Conservation (phyloP, 2,888 invertebrate species). For the Netelia melanura region DNA sequence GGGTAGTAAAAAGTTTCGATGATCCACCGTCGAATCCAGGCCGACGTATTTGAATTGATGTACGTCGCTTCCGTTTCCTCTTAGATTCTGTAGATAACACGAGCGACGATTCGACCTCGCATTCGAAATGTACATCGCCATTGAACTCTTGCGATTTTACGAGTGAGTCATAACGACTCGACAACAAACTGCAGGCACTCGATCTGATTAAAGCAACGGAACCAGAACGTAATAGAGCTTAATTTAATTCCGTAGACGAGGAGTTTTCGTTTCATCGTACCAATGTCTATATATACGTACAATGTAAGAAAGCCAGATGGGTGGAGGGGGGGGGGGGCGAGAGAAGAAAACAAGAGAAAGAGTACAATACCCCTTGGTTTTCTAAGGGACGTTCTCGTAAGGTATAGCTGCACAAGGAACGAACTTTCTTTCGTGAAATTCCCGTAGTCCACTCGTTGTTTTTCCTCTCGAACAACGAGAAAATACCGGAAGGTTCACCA, state of each 20-base stretch:
- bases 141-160: conserved; percentile 27
- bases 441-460: conserved; percentile 3
- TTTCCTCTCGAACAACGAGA: neutral
- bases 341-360: conserved; percentile 32
- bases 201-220: conserved; percentile 8
- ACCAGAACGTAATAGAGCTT: conserved; percentile 24
- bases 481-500: neutral
- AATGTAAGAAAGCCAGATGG: neutral
- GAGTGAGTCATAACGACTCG: conserved; percentile 15
- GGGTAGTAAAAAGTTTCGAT: neutral
- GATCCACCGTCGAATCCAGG: neutral
- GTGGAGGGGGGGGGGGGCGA: conserved; percentile 34
- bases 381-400: conserved; percentile 41
- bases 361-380: conserved; percentile 26
- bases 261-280: conserved; percentile 22
- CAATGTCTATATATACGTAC: conserved; percentile 9
- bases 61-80: no score
- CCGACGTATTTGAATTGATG: no score
- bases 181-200: conserved; percentile 26
- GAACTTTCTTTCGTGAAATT: conserved; percentile 13
- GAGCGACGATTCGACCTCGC: no score
- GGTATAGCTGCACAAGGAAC: neutral
- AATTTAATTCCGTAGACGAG: conserved; percentile 52
- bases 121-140: no score
- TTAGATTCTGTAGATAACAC: no score